Conservation (phyloP, 2,888 invertebrate genomes). For the Eulithis testata region DNA sequence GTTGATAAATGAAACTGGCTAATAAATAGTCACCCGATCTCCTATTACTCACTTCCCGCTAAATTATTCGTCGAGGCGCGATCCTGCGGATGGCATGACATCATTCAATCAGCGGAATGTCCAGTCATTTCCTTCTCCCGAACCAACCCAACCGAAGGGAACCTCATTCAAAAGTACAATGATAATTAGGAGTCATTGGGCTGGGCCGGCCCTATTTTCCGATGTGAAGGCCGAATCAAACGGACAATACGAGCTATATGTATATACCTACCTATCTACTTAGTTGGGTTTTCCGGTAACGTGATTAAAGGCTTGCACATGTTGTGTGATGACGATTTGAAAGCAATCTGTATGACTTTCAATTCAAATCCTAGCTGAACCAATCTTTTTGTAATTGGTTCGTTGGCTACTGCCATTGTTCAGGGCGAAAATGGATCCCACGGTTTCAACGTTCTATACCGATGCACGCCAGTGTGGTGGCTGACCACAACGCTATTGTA, state of each 20-base stretch:
- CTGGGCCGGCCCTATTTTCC: slow-evolving; percentile 17
- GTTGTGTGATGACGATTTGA: too few species aligned
- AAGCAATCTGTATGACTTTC: too few species aligned
- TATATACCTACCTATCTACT: too few species aligned
- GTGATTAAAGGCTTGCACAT: too few species aligned
- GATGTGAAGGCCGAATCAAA: not conserved
- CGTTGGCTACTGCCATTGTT: slow-evolving; percentile 6
- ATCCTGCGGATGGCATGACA: slow-evolving; percentile 24
- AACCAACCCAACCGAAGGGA: slow-evolving; percentile 13
- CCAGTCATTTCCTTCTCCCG: slow-evolving; percentile 21
- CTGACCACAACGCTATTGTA: slow-evolving; percentile 40
- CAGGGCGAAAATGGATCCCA: slow-evolving; percentile 5
- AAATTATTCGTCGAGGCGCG: slow-evolving; percentile 19
- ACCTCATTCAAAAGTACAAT: slow-evolving; percentile 20
- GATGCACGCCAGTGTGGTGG: slow-evolving; percentile 24
- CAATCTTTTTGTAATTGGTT: slow-evolving; percentile 4
- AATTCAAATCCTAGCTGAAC: not conserved
- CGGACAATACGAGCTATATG: too few species aligned
- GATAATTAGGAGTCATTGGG: slow-evolving; percentile 14
- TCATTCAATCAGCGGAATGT: slow-evolving; percentile 28
- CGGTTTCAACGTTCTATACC: slow-evolving; percentile 12
- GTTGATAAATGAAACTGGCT: slow-evolving; percentile 1
- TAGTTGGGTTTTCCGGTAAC: too few species aligned
- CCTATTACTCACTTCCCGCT: slow-evolving; percentile 22
- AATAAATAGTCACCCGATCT: slow-evolving; percentile 15